Evolutionary conservation across 2,888 invertebrate species (phyloP).

Genomic region (Epinotia nisella): DNA sequence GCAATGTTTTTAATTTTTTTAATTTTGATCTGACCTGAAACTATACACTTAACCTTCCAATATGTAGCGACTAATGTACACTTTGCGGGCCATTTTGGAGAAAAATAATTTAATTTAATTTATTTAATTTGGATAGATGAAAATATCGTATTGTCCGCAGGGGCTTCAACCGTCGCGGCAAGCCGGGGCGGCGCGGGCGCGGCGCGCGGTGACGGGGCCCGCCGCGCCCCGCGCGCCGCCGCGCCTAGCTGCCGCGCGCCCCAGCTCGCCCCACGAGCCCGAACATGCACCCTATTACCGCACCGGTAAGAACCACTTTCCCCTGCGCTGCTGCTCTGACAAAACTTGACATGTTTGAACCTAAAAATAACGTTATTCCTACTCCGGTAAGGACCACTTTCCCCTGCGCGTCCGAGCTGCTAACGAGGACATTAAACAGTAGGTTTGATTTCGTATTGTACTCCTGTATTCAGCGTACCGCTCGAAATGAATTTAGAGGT

Average conservation of each 20-base stretch:
- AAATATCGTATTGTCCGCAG: too few species aligned
- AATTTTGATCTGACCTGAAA: too few species aligned
- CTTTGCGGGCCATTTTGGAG: too few species aligned
- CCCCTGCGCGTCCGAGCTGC: not conserved
- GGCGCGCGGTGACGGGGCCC: constrained; percentile 64
- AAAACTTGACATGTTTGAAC: not conserved
- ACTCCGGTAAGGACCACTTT: not conserved
- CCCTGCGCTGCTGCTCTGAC: not conserved
- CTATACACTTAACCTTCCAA: too few species aligned
- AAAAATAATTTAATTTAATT: too few species aligned
- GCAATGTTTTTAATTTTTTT: too few species aligned
- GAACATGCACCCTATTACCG: constrained; percentile 46
- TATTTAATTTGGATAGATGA: too few species aligned
- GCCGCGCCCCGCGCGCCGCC: constrained; percentile 49
- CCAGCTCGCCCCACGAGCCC: constrained; percentile 51
- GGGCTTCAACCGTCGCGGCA: constrained; percentile 79
- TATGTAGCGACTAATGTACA: too few species aligned
- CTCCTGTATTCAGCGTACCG: not conserved
- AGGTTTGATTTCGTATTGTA: not conserved
- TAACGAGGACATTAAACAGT: not conserved
- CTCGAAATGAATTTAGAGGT: not conserved
- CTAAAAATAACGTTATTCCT: not conserved
- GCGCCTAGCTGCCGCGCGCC: constrained; percentile 54
- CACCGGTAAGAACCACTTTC: not conserved
- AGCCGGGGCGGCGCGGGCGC: constrained; percentile 74